These are phyloP conservation scores for Meloidogyne exigua DNA, from an alignment of 1,140 invertebrate genomes.

Conservation along the genomic window DNA sequence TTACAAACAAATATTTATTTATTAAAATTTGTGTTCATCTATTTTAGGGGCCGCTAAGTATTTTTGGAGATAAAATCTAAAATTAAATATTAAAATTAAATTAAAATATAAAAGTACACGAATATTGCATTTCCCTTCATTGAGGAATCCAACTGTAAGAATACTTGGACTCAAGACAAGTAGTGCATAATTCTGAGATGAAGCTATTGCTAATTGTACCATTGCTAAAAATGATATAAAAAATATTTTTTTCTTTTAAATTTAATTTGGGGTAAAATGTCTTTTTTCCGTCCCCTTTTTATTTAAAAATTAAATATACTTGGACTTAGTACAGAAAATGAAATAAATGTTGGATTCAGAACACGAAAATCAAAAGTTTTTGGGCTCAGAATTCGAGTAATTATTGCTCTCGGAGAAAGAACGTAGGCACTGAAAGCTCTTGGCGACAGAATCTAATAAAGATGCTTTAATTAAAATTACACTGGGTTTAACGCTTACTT, in stretches of 20 bases:
- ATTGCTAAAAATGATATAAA: constrained; percentile 6
- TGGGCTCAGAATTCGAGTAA: constrained; percentile 12
- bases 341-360: background rate
- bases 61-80: constrained; percentile 1
- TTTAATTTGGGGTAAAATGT: no score
- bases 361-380: constrained; percentile 24
- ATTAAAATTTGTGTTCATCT: background rate
- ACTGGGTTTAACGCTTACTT: background rate
- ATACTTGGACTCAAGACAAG: constrained; percentile 25
- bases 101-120: constrained; percentile 3
- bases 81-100: background rate
- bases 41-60: background rate
- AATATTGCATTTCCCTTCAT: constrained; percentile 15
- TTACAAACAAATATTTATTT: no score
- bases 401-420: constrained; percentile 22
- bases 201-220: constrained; percentile 11
- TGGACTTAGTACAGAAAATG: constrained; percentile 29
- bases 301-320: constrained; percentile 3
- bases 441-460: constrained; percentile 11
- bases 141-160: constrained; percentile 18
- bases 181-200: constrained; percentile 15
- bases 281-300: no score
- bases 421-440: constrained; percentile 26
- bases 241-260: no score
- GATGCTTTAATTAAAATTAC: background rate